phyloP scores from a whole-genome alignment of 2,797 vertebrate genomes.

The Bovichtus diacanthus region DNA sequence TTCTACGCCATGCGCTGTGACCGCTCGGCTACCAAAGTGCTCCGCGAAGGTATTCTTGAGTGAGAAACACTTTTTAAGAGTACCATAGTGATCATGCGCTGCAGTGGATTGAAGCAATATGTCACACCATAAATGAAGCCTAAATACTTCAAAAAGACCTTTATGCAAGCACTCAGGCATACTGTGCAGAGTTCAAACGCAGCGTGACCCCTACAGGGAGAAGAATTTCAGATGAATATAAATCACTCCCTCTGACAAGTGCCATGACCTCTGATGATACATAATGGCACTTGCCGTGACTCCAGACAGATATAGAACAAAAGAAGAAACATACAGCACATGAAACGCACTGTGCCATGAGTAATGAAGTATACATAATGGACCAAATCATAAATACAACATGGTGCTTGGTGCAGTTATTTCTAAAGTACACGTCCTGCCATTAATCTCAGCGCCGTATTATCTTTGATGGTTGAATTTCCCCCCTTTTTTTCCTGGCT shows the following conservation, averaged over 20 bases:
- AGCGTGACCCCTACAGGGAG: conserved; percentile 34
- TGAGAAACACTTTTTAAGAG: conserved; percentile 1
- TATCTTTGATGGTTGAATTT: conserved; percentile 43
- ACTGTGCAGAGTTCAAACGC: conserved; percentile 56
- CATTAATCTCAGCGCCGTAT: conserved; percentile 43
- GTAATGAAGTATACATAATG: conserved; percentile 24
- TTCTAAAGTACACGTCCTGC: conserved; percentile 17
- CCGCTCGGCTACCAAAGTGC: too few relatives aligned
- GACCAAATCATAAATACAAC: conserved; percentile 37
- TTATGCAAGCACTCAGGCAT: conserved; percentile 11
- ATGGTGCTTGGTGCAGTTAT: conserved; percentile 30
- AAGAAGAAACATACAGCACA: conserved; percentile 35
- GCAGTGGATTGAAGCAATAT: conserved; percentile 40
- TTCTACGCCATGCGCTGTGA: too few relatives aligned
- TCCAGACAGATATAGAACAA: conserved; percentile 59
- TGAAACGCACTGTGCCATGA: conserved; percentile 38
- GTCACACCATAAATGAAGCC: conserved; percentile 32
- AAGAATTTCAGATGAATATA: conserved; percentile 37
- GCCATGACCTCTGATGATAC: conserved; percentile 58
- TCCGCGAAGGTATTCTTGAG: neutral
- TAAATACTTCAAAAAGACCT: conserved; percentile 38
- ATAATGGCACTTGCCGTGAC: conserved; percentile 38
- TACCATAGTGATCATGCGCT: neutral
- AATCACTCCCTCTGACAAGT: conserved; percentile 54
- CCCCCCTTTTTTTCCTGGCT: neutral